Evolutionary conservation across 2,888 invertebrate genomes (phyloP), one percentile per base, ranked within the genome.

Genomic region (Drosophila pseudotakahashii): DNA sequence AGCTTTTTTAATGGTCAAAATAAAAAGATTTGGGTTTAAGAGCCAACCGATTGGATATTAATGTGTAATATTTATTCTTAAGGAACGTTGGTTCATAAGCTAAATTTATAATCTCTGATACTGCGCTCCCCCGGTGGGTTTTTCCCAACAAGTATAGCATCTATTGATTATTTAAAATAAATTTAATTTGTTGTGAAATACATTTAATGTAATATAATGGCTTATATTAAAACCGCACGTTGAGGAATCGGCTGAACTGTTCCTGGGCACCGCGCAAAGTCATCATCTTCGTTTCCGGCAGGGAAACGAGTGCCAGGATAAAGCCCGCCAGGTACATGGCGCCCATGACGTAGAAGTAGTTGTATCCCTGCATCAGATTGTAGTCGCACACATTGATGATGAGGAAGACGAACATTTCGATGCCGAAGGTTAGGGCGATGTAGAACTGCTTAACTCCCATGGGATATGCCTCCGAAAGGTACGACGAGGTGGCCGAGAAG

Each of bases 401-500:
- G 6, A 90, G 74, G 19, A 75, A 81, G 10, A 88, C 67, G 3
- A 88, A 32, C 73, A 87, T 67, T 61, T 86, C 85, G 11, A 41
- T 55, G 42, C 87, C 67, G 34, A 72, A 84, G 2, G 81, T 85
- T 7, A 64, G 47, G 2, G 61, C 64, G 44, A 89, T 89, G 13
- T 79, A 90, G 45, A 75, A 90, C 2, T 88, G 85, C 53, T 91
- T 91, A 0, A 89, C 78, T 0, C 77, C 76, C 23, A 90, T 54
- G 1, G 91, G 91, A 68, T 83, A 91, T 2, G 89, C 90, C 55
- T 91, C 91, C 1, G 81, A 70, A 1, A 90, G 57, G 52, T 89
- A 90, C 0, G 76, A 73, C 0, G 89, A 82, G 9, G 84, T 83
- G 11, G 80, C 55, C 1, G 78, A 51, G 23, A 73, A 75, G 9